Conservation (phyloP, 2,888 invertebrate species). For the Lysandra coridon region DNA sequence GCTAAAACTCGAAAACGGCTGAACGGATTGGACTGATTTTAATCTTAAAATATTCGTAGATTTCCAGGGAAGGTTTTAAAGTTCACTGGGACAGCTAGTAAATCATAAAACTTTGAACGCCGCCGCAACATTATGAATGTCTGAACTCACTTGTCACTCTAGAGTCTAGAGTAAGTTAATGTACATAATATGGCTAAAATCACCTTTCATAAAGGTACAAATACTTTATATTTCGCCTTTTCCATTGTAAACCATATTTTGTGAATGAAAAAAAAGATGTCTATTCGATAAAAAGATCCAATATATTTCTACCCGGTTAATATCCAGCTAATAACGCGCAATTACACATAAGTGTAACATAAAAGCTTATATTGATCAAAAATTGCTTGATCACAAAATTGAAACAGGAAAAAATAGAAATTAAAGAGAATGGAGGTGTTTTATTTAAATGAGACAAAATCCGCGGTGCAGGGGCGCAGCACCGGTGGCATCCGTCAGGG, state of each 20-base stretch:
- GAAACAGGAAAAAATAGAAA: constrained; percentile 23
- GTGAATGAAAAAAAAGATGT: not conserved
- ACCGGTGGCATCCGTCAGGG: constrained; percentile 41
- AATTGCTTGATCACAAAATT: constrained; percentile 17
- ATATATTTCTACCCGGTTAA: not conserved
- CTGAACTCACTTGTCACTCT: not conserved
- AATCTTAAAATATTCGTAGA: too few relatives aligned
- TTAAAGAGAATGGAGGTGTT: constrained; percentile 33
- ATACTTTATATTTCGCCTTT: too few relatives aligned
- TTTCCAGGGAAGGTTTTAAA: too few relatives aligned
- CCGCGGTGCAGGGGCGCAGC: constrained; percentile 47
- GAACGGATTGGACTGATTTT: too few relatives aligned
- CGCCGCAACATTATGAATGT: not conserved
- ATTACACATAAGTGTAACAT: not conserved
- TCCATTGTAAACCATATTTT: not conserved
- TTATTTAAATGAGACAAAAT: constrained; percentile 40
- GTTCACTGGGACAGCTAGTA: not conserved
- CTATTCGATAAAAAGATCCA: not conserved
- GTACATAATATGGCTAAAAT: too few relatives aligned
- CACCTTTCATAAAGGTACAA: too few relatives aligned
- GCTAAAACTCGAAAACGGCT: too few relatives aligned
- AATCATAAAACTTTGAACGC: not conserved
- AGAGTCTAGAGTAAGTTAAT: too few relatives aligned
- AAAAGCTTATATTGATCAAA: not conserved
- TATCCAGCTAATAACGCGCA: not conserved